phyloP scores from a whole-genome alignment of 1,140 invertebrate genomes.

The Cydia strobilella region DNA sequence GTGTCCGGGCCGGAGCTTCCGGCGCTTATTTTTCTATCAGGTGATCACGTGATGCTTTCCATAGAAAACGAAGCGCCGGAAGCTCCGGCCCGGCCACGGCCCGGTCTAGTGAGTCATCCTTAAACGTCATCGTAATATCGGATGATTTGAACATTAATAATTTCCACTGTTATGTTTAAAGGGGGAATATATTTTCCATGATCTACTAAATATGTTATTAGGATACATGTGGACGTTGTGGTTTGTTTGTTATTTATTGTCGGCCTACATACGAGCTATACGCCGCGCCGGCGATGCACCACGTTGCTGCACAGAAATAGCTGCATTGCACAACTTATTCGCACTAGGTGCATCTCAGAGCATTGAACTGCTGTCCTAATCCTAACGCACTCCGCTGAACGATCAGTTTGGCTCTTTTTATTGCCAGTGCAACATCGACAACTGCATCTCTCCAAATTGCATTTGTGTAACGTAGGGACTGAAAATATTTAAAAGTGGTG shows the following conservation, averaged over 20 bases:
- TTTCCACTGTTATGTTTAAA: slow-evolving; percentile 24
- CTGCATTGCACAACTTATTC: slow-evolving; percentile 74
- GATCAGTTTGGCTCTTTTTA: slow-evolving; percentile 70
- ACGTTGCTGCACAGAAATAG: slow-evolving; percentile 70
- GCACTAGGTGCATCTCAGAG: slow-evolving; percentile 68
- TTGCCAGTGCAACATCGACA: slow-evolving; percentile 61
- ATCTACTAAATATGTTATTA: not conserved
- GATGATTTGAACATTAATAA: slow-evolving; percentile 26
- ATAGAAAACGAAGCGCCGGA: too few species aligned
- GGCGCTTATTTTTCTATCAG: too few species aligned
- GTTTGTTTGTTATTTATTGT: slow-evolving; percentile 41
- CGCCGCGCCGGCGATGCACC: slow-evolving; percentile 43
- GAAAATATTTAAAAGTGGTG: slow-evolving; percentile 4
- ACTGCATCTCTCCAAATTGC: slow-evolving; percentile 32
- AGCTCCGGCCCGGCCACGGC: too few species aligned
- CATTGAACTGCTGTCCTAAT: slow-evolving; percentile 75
- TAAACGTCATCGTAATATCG: slow-evolving; percentile 29
- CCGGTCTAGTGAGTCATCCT: too few species aligned
- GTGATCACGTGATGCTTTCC: too few species aligned
- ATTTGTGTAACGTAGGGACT: slow-evolving; percentile 26
- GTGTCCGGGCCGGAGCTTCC: too few species aligned
- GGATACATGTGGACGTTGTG: slow-evolving; percentile 2
- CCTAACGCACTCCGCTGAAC: slow-evolving; percentile 54
- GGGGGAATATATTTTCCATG: not conserved
- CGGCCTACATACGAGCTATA: slow-evolving; percentile 37